phyloP scores from a whole-genome alignment of 2,113 vertebrate species.

The Apus apus region DNA sequence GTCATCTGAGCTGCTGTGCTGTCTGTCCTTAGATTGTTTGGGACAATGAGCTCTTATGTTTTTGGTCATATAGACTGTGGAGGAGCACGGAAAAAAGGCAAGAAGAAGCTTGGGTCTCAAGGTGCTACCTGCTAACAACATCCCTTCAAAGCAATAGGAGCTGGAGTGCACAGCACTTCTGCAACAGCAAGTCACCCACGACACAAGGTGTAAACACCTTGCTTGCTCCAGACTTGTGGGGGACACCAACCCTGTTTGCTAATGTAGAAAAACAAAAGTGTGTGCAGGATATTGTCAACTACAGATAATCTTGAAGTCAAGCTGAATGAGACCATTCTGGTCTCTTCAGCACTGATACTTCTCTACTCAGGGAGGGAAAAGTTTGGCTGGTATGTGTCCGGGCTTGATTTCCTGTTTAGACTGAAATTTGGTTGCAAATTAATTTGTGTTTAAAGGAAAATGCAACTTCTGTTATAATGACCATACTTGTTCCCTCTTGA shows the following conservation, averaged over 20 bases:
- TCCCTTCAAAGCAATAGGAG: background rate
- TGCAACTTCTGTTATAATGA: background rate
- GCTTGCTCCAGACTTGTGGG: background rate
- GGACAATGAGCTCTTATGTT: background rate
- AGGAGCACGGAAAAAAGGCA: background rate
- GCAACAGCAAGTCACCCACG: background rate
- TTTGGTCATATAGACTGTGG: background rate
- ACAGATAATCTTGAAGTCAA: background rate
- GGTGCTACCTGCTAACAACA: background rate
- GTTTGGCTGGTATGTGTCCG: background rate
- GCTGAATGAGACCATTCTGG: background rate
- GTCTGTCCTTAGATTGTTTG: background rate
- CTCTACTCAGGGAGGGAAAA: accelerated
- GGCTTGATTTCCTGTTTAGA: background rate
- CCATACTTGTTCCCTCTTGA: background rate
- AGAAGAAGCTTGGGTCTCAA: background rate
- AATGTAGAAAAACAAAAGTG: background rate
- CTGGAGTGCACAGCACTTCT: background rate
- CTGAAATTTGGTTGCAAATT: background rate
- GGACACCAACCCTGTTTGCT: background rate
- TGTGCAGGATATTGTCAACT: background rate
- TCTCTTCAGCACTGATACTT: background rate
- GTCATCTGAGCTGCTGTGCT: background rate
- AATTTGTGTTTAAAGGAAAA: background rate
- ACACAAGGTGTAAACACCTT: accelerated